These are phyloP conservation scores for Tursiops truncatus DNA, from an alignment of 2,113 vertebrate genomes.

Conservation along the genomic window DNA sequence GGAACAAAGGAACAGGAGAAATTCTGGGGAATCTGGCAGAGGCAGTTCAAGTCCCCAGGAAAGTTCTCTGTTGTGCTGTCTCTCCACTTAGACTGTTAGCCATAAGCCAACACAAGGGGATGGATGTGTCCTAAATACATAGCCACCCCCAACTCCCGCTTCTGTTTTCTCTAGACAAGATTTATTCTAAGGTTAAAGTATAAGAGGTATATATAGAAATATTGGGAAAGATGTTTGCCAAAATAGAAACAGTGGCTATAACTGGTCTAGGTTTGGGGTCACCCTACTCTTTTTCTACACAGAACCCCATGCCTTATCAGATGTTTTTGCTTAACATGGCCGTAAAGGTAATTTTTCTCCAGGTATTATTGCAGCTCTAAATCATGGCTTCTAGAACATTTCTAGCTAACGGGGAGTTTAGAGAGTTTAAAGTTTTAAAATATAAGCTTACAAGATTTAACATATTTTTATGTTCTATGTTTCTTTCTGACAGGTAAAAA, in stretches of 20 bases:
- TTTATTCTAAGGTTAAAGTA: not conserved
- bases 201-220: not conserved
- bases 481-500: not conserved
- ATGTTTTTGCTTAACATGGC: not conserved
- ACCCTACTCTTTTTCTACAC: not conserved
- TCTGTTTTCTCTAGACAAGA: not conserved
- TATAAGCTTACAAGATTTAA: not conserved
- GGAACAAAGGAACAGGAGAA: not conserved
- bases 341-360: not conserved
- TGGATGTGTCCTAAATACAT: not conserved
- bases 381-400: conserved; percentile 12
- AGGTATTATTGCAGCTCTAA: not conserved
- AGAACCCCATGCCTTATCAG: not conserved
- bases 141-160: not conserved
- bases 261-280: not conserved
- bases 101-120: not conserved
- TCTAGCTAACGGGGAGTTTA: not conserved
- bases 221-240: not conserved
- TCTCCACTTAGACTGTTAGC: not conserved
- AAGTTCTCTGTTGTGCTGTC: not conserved
- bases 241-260: not conserved
- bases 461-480: not conserved
- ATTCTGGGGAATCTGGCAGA: not conserved
- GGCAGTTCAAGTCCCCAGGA: not conserved
- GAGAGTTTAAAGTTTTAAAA: conserved; percentile 11